These are phyloP conservation scores for Ptilonorhynchus violaceus DNA, from an alignment of 2,113 vertebrate genomes.

Conservation along the genomic window DNA sequence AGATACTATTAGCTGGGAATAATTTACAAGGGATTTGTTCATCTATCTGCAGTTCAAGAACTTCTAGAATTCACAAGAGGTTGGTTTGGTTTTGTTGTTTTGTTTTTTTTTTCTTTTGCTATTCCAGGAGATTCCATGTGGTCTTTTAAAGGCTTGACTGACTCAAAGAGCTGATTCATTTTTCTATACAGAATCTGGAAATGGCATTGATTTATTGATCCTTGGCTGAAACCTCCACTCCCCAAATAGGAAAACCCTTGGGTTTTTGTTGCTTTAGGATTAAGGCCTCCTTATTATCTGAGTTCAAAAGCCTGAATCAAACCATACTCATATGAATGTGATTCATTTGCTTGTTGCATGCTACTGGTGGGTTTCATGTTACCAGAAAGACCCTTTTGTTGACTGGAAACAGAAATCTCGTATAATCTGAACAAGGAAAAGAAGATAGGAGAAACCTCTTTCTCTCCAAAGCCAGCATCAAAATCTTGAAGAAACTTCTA, in stretches of 20 bases:
- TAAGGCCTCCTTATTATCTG: not conserved
- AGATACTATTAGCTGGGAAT: not conserved
- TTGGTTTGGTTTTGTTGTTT: fast-evolving
- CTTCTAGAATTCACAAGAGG: not conserved
- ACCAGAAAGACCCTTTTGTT: not conserved
- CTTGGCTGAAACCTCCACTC: not conserved
- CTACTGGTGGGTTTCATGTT: not conserved
- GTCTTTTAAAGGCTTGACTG: not conserved
- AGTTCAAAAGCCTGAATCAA: not conserved
- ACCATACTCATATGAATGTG: not conserved
- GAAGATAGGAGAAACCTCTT: not conserved
- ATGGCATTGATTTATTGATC: not conserved
- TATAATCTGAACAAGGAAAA: not conserved
- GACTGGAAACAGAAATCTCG: not conserved
- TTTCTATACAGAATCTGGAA: not conserved
- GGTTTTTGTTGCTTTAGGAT: not conserved
- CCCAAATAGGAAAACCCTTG: not conserved
- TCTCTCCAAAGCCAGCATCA: not conserved
- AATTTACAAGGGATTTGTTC: not conserved
- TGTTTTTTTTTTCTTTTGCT: not conserved
- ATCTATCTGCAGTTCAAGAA: not conserved
- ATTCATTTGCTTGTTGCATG: not conserved
- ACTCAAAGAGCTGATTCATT: not conserved
- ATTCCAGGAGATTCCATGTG: not conserved
- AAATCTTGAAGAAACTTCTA: not conserved